phyloP scores from a whole-genome alignment of 2,797 vertebrate species.

The Xenops minutus region DNA sequence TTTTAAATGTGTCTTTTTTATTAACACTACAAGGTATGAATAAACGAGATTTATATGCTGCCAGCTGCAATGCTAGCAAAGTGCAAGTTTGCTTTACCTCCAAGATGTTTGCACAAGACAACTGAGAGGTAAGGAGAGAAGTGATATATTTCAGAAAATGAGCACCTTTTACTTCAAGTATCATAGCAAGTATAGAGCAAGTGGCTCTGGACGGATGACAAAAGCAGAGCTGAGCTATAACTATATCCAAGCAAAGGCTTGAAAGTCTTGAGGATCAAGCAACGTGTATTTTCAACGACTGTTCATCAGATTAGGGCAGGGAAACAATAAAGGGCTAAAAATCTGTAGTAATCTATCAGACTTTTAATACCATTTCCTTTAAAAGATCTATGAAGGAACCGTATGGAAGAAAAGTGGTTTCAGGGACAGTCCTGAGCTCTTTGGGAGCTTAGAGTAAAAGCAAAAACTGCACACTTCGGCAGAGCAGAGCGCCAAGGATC shows the following conservation, averaged over 20 bases:
- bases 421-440: not conserved
- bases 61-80: not conserved
- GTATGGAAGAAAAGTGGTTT: not conserved
- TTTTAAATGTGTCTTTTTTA: not conserved
- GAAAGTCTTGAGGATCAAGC: not conserved
- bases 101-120: not conserved
- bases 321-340: not conserved
- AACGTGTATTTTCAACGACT: not conserved
- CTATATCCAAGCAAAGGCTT: not conserved
- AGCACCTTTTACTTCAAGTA: not conserved
- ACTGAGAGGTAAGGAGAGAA: not conserved
- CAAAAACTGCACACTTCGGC: not conserved
- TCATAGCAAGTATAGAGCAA: not conserved
- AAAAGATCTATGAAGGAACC: not conserved
- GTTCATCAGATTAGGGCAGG: not conserved
- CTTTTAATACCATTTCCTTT: not conserved
- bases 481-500: not conserved
- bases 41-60: not conserved
- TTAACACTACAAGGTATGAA: constrained; percentile 5
- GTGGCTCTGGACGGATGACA: not conserved
- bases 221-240: not conserved
- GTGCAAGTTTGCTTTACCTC: not conserved
- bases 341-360: not conserved
- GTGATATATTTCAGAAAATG: not conserved
- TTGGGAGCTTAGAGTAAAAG: not conserved